Percentiles rank a stretch among this genome's conserved stretches.
phyloP scores from a whole-genome alignment of 2,888 invertebrate species.

The Epinotia bilunana region DNA sequence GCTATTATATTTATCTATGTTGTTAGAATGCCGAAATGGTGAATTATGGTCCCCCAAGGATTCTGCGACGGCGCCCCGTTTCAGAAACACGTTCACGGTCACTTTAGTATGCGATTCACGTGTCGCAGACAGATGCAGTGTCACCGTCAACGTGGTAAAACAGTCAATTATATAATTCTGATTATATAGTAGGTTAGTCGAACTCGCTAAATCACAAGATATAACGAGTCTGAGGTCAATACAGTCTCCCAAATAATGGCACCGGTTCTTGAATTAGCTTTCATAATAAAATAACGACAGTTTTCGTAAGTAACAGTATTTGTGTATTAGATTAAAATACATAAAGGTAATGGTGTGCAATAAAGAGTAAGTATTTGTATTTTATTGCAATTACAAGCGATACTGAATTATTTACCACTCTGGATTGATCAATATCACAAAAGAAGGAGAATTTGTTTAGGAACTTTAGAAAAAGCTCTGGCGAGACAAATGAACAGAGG shows the following conservation, averaged over 20 bases:
- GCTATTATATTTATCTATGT: conserved; percentile 7
- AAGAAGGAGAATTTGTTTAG: not conserved
- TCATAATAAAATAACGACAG: conserved; percentile 29
- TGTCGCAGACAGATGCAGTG: conserved; percentile 18
- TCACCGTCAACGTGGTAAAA: conserved; percentile 11
- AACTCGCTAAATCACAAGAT: conserved; percentile 9
- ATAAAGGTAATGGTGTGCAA: not conserved
- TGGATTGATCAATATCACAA: not conserved
- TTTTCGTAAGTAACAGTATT: not conserved
- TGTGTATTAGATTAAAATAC: not conserved
- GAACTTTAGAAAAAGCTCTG: not conserved
- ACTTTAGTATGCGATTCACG: conserved; percentile 16
- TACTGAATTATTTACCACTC: not conserved
- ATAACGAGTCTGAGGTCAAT: not conserved
- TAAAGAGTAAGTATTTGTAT: too few relatives aligned
- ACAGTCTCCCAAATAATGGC: conserved; percentile 1
- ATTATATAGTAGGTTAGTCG: not conserved
- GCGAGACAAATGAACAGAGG: not conserved
- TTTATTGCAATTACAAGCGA: not conserved
- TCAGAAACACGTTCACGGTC: conserved; percentile 11
- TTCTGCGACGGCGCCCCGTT: conserved; percentile 21
- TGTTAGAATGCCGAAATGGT: conserved; percentile 16
- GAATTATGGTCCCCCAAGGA: conserved; percentile 24
- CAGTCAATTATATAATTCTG: conserved; percentile 9
- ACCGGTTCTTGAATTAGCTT: not conserved